These are phyloP conservation scores for Passer montanus DNA, from an alignment of 2,113 vertebrate genomes.

Conservation along the genomic window DNA sequence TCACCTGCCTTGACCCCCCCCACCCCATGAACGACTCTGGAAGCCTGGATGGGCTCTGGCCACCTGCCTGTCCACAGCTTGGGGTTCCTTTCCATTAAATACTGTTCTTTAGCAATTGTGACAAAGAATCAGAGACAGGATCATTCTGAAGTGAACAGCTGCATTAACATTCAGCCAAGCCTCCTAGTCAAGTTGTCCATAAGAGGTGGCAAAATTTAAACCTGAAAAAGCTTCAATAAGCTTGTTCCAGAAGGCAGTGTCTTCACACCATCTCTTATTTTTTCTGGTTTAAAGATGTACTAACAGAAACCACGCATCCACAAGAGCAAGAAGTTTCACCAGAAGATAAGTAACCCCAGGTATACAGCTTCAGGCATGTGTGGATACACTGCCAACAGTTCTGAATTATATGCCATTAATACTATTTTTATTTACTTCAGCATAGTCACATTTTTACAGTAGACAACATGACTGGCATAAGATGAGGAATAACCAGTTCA, in stretches of 20 bases:
- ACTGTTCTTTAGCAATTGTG: background rate
- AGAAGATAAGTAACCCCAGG: background rate
- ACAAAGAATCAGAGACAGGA: background rate
- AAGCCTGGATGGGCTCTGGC: background rate
- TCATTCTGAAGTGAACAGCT: background rate
- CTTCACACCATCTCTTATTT: background rate
- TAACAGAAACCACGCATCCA: background rate
- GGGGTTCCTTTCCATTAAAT: background rate
- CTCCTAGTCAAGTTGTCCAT: background rate
- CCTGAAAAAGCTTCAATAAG: background rate
- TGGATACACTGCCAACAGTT: background rate
- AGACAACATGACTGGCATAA: background rate
- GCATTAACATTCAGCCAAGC: background rate
- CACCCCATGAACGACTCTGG: background rate
- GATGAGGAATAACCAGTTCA: background rate
- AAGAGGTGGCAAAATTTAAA: background rate
- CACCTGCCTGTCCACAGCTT: background rate
- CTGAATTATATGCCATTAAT: background rate
- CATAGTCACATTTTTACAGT: background rate
- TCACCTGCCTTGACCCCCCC: background rate
- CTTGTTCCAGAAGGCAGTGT: background rate
- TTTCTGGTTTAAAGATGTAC: background rate
- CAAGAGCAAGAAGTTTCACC: background rate
- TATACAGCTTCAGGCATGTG: background rate
- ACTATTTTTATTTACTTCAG: background rate